Percentiles rank a stretch among this genome's conserved stretches.
Conservation (phyloP, 2,113 vertebrate genomes). For the Rhea americana region DNA sequence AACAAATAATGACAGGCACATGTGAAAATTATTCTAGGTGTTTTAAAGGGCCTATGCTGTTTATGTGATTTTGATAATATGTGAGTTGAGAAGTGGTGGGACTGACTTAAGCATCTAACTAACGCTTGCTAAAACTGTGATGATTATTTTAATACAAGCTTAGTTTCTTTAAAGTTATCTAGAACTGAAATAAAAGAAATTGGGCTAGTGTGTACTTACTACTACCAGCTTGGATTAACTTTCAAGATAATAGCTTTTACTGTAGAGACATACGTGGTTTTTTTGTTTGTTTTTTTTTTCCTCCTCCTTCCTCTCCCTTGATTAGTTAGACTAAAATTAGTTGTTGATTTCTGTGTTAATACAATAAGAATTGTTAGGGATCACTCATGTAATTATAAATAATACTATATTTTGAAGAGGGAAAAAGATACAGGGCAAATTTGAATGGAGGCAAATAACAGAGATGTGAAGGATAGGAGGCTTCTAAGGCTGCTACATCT, state of each 20-base stretch:
- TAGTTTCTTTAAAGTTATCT: not conserved
- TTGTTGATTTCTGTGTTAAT: not conserved
- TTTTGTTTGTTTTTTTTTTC: not conserved
- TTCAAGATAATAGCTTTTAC: not conserved
- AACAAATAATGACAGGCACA: not conserved
- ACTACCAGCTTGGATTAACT: not conserved
- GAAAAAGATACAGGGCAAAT: not conserved
- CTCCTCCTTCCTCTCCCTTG: not conserved
- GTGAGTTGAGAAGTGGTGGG: not conserved
- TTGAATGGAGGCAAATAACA: not conserved
- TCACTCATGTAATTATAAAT: not conserved
- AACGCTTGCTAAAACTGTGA: not conserved
- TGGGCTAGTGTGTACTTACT: not conserved
- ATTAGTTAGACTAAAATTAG: not conserved
- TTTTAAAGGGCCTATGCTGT: not conserved
- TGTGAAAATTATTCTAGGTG: not conserved
- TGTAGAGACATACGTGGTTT: not conserved
- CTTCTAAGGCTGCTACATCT: not conserved
- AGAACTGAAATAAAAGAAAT: not conserved
- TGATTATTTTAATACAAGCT: not conserved
- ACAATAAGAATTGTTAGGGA: fast-evolving
- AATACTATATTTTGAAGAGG: not conserved
- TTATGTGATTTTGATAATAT: not conserved
- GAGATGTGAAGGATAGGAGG: not conserved
- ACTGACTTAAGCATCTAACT: not conserved